Evolutionary conservation across 1,140 invertebrate genomes (phyloP).

Genomic region (Pissodes strobi): DNA sequence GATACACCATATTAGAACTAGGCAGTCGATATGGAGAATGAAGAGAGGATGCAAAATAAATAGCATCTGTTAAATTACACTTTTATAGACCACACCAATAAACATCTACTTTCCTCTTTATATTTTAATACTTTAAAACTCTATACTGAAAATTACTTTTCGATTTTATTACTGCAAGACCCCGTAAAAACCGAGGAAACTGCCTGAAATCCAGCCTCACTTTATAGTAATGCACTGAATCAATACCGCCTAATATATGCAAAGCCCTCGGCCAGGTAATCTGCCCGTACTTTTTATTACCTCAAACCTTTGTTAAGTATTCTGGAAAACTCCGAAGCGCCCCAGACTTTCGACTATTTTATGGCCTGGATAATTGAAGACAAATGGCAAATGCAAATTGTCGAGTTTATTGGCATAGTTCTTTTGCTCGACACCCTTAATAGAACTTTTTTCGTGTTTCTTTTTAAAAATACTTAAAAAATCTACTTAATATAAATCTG

Average conservation of each 20-base stretch:
- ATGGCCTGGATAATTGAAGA: constrained; percentile 24
- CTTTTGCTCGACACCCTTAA: neutral
- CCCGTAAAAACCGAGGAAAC: too few relatives aligned
- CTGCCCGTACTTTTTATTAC: constrained; percentile 24
- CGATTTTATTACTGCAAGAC: too few relatives aligned
- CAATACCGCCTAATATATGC: constrained; percentile 5
- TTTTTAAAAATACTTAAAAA: neutral
- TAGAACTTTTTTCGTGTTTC: neutral
- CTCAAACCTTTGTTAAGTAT: constrained; percentile 26
- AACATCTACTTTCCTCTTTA: too few relatives aligned
- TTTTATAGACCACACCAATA: too few relatives aligned
- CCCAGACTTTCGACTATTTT: constrained; percentile 21
- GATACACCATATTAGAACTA: too few relatives aligned
- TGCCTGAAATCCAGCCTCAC: neutral
- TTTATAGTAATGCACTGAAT: constrained; percentile 1
- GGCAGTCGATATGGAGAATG: too few relatives aligned
- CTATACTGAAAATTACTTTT: too few relatives aligned
- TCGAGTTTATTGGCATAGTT: neutral
- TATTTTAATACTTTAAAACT: too few relatives aligned
- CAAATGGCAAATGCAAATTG: constrained; percentile 29
- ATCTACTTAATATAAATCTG: too few relatives aligned
- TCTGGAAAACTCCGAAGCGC: constrained; percentile 18
- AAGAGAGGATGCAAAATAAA: too few relatives aligned
- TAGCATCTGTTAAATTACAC: too few relatives aligned
- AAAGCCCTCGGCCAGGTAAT: constrained; percentile 9